A percentile compares a stretch with the other conserved stretches of the same genome.
Conservation (phyloP, 1,140 invertebrate species). For the Psix sp. region DNA sequence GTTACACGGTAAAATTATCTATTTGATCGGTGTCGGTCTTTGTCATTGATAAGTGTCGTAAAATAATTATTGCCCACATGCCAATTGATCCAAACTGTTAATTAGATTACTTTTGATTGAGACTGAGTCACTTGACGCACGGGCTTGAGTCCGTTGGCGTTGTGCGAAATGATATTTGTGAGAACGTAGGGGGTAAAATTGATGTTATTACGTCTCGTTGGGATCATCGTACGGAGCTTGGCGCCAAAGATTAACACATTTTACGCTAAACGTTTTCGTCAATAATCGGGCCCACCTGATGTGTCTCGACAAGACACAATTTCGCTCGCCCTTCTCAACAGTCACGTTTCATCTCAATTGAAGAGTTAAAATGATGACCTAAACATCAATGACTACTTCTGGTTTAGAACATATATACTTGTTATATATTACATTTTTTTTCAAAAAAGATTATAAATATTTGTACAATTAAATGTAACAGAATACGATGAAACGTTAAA, state of each 20-base stretch:
- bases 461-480: too few relatives aligned
- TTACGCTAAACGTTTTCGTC: constrained; percentile 56
- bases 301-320: constrained; percentile 42
- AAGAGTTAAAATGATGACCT: constrained; percentile 14
- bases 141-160: constrained; percentile 50
- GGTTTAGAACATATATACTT: too few relatives aligned
- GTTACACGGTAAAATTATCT: constrained; percentile 21
- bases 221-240: constrained; percentile 53
- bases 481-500: too few relatives aligned
- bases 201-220: constrained; percentile 51
- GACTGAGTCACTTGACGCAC: constrained; percentile 67
- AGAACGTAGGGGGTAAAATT: constrained; percentile 53
- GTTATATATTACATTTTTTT: too few relatives aligned
- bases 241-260: constrained; percentile 49
- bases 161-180: constrained; percentile 64
- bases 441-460: too few relatives aligned
- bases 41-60: constrained; percentile 39
- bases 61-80: constrained; percentile 71
- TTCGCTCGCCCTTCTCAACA: constrained; percentile 16
- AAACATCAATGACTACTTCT: background rate
- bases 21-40: constrained; percentile 7
- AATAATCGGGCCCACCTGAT: constrained; percentile 54
- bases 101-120: constrained; percentile 73
- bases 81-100: constrained; percentile 73
- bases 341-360: constrained; percentile 36